Base-by-base conservation (phyloP, 64 coral and sea anemone species). In the Dendronephthya gigantea region DNA sequence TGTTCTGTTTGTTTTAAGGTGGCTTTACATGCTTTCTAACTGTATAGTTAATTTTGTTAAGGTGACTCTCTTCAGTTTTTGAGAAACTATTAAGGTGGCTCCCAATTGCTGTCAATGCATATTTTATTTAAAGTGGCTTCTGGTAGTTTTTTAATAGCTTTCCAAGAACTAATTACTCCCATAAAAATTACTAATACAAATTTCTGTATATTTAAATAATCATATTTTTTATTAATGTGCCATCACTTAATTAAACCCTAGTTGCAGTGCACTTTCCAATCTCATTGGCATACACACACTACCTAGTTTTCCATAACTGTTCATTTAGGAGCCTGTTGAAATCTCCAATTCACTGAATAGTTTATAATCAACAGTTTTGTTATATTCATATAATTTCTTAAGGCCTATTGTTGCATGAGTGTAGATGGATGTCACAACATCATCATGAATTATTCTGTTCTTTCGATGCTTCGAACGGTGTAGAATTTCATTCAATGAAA, bases 391-490 rank as follows among this genome's bases (percentile, higher is more conserved):
- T 72, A 98, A 65, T 32, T 55, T 79, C 50, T 98, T 85, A 37
- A 92, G 32, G 22, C 95, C 95, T 38, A 88, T 81, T 38, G 69
- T 91, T 0, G 95, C 93, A 4, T 88, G 84, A 52, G 86, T 74
- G 66, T 92, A 93, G 65, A 98, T 98, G 4, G 89, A 93, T n/a
- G 79, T 28, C 23, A 98, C 95, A 82, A 98, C 92, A 52, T 93
- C 92, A 38, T 93, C 83, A 7, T 92, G 89, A 17, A 98, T 89
- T 25, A 93, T 48, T 59, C 92, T 84, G 84, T 93, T 91, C 89
- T 90, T 93, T 47, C 95, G 50, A 50, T 84, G 89, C 48, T 93
- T 93, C 16, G 92, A 81, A 59, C 92, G 92, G 37, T 90, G 86
- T 56, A 98, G 82, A 12, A 98, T 81, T 62, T 82, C 84, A 31